phyloP scores from a whole-genome alignment of 2,797 vertebrate species.

The Darevskia nairensis region DNA sequence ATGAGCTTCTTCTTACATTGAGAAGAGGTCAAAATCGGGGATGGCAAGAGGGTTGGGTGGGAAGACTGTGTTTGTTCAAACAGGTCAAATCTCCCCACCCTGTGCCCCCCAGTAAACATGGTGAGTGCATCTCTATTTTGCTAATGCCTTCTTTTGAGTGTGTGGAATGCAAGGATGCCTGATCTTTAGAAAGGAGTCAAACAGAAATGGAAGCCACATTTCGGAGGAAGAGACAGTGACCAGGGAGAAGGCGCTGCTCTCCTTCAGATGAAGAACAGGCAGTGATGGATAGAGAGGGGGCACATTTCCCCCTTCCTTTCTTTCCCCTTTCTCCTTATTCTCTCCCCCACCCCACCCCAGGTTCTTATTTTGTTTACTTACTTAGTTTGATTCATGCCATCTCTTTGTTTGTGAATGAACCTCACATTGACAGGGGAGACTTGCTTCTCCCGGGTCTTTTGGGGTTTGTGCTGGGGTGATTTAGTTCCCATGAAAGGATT shows the following conservation, averaged over 20 bases:
- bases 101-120: slow-evolving; percentile 63
- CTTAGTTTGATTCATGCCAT: slow-evolving; percentile 88
- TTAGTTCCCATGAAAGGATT: slow-evolving; percentile 97
- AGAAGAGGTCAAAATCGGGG: slow-evolving; percentile 29
- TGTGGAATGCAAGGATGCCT: slow-evolving; percentile 71
- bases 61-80: slow-evolving; percentile 59
- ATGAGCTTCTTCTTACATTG: rapidly evolving
- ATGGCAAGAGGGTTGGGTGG: too few relatives aligned
- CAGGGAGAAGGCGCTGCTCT: slow-evolving; percentile 61
- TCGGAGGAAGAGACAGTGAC: slow-evolving; percentile 58
- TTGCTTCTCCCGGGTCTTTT: slow-evolving; percentile 69
- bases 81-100: background rate
- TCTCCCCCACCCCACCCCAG: too few relatives aligned
- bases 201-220: slow-evolving; percentile 73
- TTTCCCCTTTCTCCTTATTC: slow-evolving; percentile 65
- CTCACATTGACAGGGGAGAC: slow-evolving; percentile 86
- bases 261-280: slow-evolving; percentile 64
- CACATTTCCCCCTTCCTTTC: slow-evolving; percentile 12
- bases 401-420: slow-evolving; percentile 86
- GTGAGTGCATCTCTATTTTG: slow-evolving; percentile 81
- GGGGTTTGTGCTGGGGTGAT: slow-evolving; percentile 87
- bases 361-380: slow-evolving; percentile 93
- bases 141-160: slow-evolving; percentile 77
- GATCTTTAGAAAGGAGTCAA: slow-evolving; percentile 70
- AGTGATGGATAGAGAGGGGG: slow-evolving; percentile 76